Evolutionary conservation across 2,113 vertebrate genomes (phyloP), one percentile per base, ranked within the genome.

Genomic region (Neodon shergylaensis): DNA sequence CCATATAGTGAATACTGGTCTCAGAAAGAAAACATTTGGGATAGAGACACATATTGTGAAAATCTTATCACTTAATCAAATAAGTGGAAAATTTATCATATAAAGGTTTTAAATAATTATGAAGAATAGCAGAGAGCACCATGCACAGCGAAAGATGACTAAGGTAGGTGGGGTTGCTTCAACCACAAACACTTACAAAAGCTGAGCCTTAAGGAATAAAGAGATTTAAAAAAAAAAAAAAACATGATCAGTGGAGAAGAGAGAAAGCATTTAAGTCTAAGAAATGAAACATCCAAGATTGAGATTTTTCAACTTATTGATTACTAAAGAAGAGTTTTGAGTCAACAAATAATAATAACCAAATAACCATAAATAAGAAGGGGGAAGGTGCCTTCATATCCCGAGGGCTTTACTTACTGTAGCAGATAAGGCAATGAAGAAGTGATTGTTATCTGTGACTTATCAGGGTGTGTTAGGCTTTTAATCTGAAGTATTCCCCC

Each of bases 41-140:
- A 9, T 89, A 86, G 44, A 87, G 54, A 26, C 3, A 78, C 90
- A 92, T 87, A 70, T 89, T 54, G 90, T 28, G 85, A 77, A 92
- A 84, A 95, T 44, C 52, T 47, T 74, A 87, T 87, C 63, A 88
- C 28, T 58, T 85, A 65, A 68, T 81, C 82, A 73, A 28, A 89
- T 82, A 52, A 31, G 49, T 10, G 24, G 12, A 74, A 74, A 70
- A 58, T 4, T 83, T 54, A 26, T 72, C 86, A 11, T 28, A 10
- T 42, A 54, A 88, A 82, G 26, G 17, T n/a, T 66, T 82, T 86
- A 89, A 91, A 72, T 86, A 6, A 44, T 78, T 93, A 72, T 61
- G 58, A 87, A 81, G 26, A 70, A 6, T 52, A 13, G 39, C 36
- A 61, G 33, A 26, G 81, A 54, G 13, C 72, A 85, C 28, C 70